Evolutionary conservation across 2,888 invertebrate species (phyloP).

Genomic region (Sthenelais limicola): DNA sequence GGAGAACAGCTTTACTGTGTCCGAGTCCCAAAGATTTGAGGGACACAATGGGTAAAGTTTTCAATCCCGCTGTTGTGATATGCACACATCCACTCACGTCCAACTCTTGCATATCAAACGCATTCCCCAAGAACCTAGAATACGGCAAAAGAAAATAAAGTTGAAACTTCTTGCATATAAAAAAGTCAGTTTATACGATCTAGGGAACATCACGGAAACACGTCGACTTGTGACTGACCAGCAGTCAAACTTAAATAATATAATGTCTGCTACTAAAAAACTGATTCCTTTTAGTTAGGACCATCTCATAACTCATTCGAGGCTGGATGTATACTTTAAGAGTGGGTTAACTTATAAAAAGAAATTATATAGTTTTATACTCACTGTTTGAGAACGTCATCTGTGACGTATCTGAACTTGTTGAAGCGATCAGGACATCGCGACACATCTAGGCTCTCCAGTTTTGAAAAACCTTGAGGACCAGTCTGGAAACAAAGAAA

Average conservation of each 20-base stretch:
- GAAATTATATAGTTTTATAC: too few species aligned
- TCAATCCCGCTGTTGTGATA: neutral
- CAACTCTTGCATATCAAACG: conserved; percentile 5
- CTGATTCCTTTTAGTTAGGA: too few species aligned
- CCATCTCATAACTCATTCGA: too few species aligned
- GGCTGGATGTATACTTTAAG: too few species aligned
- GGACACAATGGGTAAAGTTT: conserved; percentile 21
- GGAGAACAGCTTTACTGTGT: neutral
- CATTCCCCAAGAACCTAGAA: conserved; percentile 2
- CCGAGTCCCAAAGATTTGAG: neutral
- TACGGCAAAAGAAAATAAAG: too few species aligned
- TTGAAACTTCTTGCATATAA: too few species aligned
- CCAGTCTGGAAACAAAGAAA: conserved; percentile 15
- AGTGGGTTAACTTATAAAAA: too few species aligned
- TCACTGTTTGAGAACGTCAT: conserved; percentile 13
- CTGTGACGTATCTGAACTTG: conserved; percentile 18
- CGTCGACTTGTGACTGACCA: too few species aligned
- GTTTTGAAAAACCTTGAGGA: conserved; percentile 6
- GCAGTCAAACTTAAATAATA: too few species aligned
- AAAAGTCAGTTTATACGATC: too few species aligned
- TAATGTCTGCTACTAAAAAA: too few species aligned
- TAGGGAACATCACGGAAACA: too few species aligned
- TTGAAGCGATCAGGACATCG: neutral
- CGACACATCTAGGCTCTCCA: conserved; percentile 7
- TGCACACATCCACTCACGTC: conserved; percentile 13